Conservation (phyloP, 1,140 invertebrate genomes). For the Listronotus oregonensis region DNA sequence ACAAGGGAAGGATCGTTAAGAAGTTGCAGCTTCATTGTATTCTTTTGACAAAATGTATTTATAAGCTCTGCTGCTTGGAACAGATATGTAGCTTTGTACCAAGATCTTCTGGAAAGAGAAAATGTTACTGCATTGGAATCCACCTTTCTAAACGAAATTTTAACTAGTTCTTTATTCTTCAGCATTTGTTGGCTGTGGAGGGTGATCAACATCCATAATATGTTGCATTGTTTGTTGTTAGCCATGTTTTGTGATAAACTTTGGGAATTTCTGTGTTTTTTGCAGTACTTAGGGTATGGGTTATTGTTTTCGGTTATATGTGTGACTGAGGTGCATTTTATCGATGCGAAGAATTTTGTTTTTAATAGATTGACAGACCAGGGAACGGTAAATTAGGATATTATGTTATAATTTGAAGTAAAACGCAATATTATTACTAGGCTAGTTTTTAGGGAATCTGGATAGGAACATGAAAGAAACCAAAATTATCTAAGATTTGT, state of each 20-base stretch:
- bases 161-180: conserved; percentile 72
- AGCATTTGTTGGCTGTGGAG: conserved; percentile 76
- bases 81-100: conserved; percentile 77
- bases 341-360: conserved; percentile 57
- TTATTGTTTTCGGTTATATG: conserved; percentile 63
- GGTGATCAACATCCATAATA: conserved; percentile 77
- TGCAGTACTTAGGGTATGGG: conserved; percentile 67
- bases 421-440: too few species aligned
- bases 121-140: conserved; percentile 58
- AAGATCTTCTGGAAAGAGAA: conserved; percentile 71
- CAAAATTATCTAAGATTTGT: too few species aligned
- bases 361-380: conserved; percentile 17
- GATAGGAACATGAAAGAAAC: too few species aligned
- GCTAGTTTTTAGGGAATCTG: too few species aligned
- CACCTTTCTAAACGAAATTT: conserved; percentile 61
- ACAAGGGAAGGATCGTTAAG: conserved; percentile 70
- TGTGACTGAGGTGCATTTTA: conserved; percentile 64
- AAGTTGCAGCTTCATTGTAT: conserved; percentile 68
- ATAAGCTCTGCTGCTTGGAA: conserved; percentile 79
- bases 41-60: conserved; percentile 71
- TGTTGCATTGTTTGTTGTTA: conserved; percentile 75
- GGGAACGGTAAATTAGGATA: neutral
- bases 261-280: conserved; percentile 70
- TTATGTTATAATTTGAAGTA: too few species aligned
- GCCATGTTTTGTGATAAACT: conserved; percentile 81